phyloP scores from a whole-genome alignment of 2,797 vertebrate genomes.

The Diplodus sargus region DNA sequence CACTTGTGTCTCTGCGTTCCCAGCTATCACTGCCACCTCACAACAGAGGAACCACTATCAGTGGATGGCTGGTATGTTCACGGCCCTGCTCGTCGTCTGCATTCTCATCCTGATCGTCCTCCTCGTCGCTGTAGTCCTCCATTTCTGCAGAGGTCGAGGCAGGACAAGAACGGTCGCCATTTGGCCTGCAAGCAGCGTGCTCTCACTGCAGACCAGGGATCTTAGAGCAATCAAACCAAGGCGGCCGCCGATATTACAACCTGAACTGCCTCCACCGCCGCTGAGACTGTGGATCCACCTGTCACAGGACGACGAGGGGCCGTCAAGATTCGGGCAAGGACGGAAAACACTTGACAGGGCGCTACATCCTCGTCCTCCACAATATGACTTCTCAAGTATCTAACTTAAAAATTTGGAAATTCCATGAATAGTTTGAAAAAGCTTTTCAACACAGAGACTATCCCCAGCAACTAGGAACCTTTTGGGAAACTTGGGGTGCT shows the following conservation, averaged over 20 bases:
- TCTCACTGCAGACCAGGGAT: slow-evolving; percentile 33
- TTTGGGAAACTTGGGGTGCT: no score
- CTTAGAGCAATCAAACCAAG: slow-evolving; percentile 50
- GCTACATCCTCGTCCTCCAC: slow-evolving; percentile 33
- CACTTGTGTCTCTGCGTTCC: not conserved
- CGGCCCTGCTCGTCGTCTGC: slow-evolving; percentile 56
- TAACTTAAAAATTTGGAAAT: not conserved
- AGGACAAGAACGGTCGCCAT: slow-evolving; percentile 5
- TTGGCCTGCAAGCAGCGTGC: slow-evolving; percentile 29
- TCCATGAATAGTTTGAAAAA: not conserved
- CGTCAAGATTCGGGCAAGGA: not conserved
- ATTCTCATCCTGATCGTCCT: slow-evolving; percentile 42
- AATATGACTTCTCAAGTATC: slow-evolving; percentile 49
- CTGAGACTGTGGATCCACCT: slow-evolving; percentile 27
- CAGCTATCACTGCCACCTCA: accelerated
- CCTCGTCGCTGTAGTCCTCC: slow-evolving; percentile 25
- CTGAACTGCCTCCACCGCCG: slow-evolving; percentile 48
- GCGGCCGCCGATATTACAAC: slow-evolving; percentile 40
- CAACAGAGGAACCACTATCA: not conserved
- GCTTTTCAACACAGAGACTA: no score
- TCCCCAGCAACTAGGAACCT: no score
- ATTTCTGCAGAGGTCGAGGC: slow-evolving; percentile 41
- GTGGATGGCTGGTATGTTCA: not conserved
- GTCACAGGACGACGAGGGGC: not conserved
- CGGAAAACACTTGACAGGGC: not conserved